Base-by-base conservation (phyloP, 1,140 invertebrate species). In the Drosophila bocqueti region DNA sequence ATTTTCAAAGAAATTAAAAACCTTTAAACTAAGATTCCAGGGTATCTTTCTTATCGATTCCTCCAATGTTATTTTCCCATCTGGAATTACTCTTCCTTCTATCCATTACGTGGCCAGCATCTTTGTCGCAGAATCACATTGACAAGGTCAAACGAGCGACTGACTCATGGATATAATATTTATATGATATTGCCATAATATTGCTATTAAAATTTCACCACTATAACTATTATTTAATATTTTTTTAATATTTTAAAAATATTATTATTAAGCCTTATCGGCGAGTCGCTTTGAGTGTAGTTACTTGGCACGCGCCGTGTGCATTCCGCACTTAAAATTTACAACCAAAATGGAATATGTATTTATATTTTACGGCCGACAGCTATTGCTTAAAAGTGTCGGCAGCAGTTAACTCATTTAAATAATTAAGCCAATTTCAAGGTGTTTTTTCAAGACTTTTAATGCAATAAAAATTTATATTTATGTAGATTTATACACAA, bases 341-440 rank as follows among this genome's bases (percentile, higher is more conserved):
- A 4, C 6, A 36, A n/a, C 29, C 38, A n/a, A 64, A 64, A 52
- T 50, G 46, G 42, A 57, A 43, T 58, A 42, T 49, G 24, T 24
- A 24, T 24, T 55, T 47, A 18, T 34, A 49, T 69, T 59, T 29
- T 42, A 42, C 16, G 8, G 34, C 18, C 18, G 34, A 6, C 34
- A 34, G 24, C n/a, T 36, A 29, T 18, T 42, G 36, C 6, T 59
- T 59, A 11, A 36, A 40, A n/a, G 29, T 24, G 10, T 11, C 6
- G 38, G 24, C 36, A 40, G 26, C 58, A 47, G 46, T 68, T 74
- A 85, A 67, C 47, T 61, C 49, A 81, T 81, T 78, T 64, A 65
- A 81, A 61, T 55, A 34, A 55, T 61, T 55, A 63, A 36, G 31
- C 21, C 40, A 18, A 55, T 36, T 58, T 66, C 69, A 86, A 78